phyloP scores from a whole-genome alignment of 2,888 invertebrate species.

The Nephrotoma flavescens region DNA sequence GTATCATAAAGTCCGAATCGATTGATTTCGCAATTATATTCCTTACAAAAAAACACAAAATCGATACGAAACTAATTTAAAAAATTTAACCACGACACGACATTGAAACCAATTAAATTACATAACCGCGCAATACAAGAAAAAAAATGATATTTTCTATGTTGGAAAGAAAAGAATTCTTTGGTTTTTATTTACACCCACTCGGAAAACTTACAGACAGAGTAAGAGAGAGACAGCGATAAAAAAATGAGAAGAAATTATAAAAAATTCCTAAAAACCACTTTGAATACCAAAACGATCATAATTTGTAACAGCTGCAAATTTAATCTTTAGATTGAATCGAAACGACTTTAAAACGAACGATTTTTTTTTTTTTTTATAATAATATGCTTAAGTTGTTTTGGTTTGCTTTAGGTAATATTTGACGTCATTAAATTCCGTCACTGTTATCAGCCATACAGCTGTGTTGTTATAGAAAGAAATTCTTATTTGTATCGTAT shows the following conservation, averaged over 20 bases:
- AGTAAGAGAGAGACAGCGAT: neutral
- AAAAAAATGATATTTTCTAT: neutral
- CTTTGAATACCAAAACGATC: neutral
- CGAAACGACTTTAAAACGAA: neutral
- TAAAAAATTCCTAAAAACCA: neutral
- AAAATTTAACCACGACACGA: neutral
- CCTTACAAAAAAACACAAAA: neutral
- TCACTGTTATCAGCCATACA: neutral
- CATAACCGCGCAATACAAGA: neutral
- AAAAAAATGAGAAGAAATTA: neutral
- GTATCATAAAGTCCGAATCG: neutral
- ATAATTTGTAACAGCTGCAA: neutral
- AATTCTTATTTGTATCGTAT: neutral
- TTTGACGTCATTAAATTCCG: neutral
- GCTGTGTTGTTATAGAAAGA: neutral
- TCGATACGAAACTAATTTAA: neutral
- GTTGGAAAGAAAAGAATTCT: neutral
- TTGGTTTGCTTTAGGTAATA: neutral
- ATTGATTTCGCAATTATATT: neutral
- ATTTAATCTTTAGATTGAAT: neutral
- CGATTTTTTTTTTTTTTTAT: neutral
- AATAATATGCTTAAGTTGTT: neutral
- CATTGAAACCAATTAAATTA: neutral
- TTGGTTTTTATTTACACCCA: neutral
- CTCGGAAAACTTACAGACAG: neutral